Percentiles rank a stretch among this genome's conserved stretches.
Conservation (phyloP, 1,140 invertebrate species). For the Zaprionus nigranus region DNA sequence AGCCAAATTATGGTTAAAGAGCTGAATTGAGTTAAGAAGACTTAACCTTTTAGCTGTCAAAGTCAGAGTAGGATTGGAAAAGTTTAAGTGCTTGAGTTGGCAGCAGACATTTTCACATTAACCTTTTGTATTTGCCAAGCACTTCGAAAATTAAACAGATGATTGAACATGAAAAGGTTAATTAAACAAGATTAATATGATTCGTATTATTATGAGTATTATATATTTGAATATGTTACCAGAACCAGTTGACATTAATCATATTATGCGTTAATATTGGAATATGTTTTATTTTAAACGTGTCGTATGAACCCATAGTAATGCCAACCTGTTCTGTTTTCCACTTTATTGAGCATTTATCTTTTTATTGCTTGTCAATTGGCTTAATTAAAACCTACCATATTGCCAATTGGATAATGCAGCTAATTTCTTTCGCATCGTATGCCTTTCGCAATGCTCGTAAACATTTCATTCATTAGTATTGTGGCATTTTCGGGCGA, state of each 20-base stretch:
- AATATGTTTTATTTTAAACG: neutral
- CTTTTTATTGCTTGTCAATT: too few species aligned
- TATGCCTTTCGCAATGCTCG: neutral
- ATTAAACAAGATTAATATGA: neutral
- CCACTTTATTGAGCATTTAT: neutral
- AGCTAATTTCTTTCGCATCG: neutral
- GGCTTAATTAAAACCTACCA: neutral
- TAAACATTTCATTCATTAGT: slow-evolving; percentile 19
- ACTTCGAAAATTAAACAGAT: too few species aligned
- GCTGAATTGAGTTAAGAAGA: neutral
- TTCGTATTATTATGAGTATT: too few species aligned
- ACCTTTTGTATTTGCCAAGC: neutral
- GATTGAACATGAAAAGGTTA: neutral
- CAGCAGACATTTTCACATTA: neutral
- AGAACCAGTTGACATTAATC: neutral
- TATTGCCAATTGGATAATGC: neutral
- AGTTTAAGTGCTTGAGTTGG: too few species aligned
- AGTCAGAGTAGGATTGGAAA: neutral
- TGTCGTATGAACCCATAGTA: neutral
- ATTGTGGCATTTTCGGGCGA: slow-evolving; percentile 11
- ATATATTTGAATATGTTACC: too few species aligned
- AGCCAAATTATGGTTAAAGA: neutral
- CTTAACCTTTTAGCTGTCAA: neutral
- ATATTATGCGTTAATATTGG: neutral
- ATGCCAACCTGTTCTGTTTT: neutral